Evolutionary conservation across 2,797 vertebrate species (phyloP).

Genomic region (Triplophysa yarkandensis): DNA sequence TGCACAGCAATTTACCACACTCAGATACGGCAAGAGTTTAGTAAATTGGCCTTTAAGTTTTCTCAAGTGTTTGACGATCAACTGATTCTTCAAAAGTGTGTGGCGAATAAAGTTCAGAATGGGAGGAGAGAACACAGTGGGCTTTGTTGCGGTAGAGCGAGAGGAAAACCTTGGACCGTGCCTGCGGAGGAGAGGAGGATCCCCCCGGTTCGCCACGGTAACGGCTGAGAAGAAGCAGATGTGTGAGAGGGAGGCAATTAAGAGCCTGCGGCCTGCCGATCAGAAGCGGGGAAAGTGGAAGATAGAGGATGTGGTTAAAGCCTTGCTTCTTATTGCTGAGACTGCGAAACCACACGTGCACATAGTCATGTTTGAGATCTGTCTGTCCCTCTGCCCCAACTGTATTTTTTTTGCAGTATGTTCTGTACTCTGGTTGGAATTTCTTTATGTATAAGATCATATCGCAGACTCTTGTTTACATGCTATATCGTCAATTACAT

Average conservation of each 20-base stretch:
- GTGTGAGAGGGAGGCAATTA: slow-evolving; percentile 54
- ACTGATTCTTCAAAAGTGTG: slow-evolving; percentile 10
- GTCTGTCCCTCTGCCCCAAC: slow-evolving; percentile 32
- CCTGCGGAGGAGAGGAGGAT: slow-evolving; percentile 51
- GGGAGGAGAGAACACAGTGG: slow-evolving; percentile 54
- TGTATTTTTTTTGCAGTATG: neutral
- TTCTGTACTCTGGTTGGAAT: slow-evolving; percentile 7
- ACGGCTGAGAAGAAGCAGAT: slow-evolving; percentile 60
- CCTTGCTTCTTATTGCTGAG: slow-evolving; percentile 56
- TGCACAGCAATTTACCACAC: neutral
- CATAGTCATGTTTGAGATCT: slow-evolving; percentile 51
- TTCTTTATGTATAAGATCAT: neutral
- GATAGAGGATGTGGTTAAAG: slow-evolving; percentile 60
- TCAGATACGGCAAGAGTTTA: neutral
- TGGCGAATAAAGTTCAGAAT: slow-evolving; percentile 28
- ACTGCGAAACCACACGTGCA: slow-evolving; percentile 56
- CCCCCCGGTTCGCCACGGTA: slow-evolving; percentile 47
- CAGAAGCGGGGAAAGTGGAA: slow-evolving; percentile 52
- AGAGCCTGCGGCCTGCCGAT: slow-evolving; percentile 46
- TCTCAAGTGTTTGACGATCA: neutral
- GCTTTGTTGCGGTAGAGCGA: slow-evolving; percentile 53
- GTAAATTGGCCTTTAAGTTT: neutral
- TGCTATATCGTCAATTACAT: neutral
- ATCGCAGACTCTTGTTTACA: neutral
- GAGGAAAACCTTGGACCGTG: slow-evolving; percentile 56